These are phyloP conservation scores for Lates calcarifer DNA, from an alignment of 2,113 vertebrate genomes.

Conservation along the genomic window DNA sequence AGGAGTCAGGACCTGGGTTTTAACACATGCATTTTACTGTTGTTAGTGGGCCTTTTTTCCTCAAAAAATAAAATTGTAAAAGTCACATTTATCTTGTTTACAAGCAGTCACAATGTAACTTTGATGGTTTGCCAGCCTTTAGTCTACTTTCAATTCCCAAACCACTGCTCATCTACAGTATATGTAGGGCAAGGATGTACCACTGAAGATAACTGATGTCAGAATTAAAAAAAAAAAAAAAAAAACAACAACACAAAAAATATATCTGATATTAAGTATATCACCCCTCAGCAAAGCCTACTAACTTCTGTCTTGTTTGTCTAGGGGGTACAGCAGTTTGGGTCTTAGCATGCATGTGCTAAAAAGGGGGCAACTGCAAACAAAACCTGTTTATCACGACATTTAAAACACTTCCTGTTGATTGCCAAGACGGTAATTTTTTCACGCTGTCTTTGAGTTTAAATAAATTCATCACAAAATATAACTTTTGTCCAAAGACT, in stretches of 20 bases:
- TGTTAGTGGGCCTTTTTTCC: not conserved
- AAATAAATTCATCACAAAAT: not conserved
- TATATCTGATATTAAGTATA: not conserved
- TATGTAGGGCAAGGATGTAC: not conserved
- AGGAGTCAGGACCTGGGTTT: slow-evolving; percentile 1
- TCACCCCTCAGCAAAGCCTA: not conserved
- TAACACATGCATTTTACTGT: slow-evolving; percentile 2
- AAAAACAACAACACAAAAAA: slow-evolving; percentile 3
- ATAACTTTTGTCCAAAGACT: not conserved
- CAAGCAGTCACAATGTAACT: slow-evolving; percentile 3
- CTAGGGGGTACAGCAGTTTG: not conserved
- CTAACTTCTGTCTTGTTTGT: not conserved
- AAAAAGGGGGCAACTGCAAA: not conserved
- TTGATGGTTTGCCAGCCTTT: not conserved
- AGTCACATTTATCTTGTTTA: slow-evolving; percentile 15
- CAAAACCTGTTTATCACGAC: not conserved
- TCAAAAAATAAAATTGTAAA: not conserved
- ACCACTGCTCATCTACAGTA: not conserved
- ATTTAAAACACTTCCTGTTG: not conserved
- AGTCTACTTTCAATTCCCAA: not conserved
- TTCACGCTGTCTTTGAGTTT: not conserved
- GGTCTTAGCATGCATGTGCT: not conserved
- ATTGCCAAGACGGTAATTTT: not conserved
- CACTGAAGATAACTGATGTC: not conserved
- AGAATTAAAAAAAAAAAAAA: not conserved